Percentiles rank a stretch among this genome's conserved stretches.
Evolutionary conservation across 2,888 invertebrate species (phyloP).

Genomic region (Aradus depressus): DNA sequence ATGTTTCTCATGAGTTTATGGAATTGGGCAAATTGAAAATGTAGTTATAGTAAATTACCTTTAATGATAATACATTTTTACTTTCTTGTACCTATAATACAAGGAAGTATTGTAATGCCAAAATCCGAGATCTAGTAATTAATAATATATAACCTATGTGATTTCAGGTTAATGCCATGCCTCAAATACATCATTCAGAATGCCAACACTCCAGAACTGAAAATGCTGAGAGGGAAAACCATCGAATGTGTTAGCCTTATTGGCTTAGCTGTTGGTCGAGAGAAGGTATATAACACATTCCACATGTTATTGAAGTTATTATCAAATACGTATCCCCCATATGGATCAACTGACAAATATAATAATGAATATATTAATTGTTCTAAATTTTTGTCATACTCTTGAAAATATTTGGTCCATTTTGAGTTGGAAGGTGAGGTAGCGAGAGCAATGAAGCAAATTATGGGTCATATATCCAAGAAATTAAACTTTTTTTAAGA

Average conservation of each 20-base stretch:
- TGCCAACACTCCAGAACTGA: slow-evolving; percentile 75
- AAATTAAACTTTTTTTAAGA: no score
- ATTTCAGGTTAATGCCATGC: slow-evolving; percentile 65
- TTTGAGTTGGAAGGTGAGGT: no score
- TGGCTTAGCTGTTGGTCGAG: slow-evolving; percentile 48
- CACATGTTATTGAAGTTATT: no score
- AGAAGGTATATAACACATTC: slow-evolving; percentile 35
- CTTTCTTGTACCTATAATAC: neutral
- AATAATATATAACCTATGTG: slow-evolving; percentile 1
- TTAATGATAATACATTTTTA: slow-evolving; percentile 5
- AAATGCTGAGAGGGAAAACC: slow-evolving; percentile 90
- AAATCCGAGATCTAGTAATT: neutral
- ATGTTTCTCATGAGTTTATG: neutral
- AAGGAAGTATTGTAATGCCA: neutral
- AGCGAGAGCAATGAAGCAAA: no score
- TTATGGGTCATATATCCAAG: no score
- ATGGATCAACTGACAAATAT: no score
- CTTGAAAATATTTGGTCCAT: no score
- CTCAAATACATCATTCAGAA: slow-evolving; percentile 95
- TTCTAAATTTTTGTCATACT: no score
- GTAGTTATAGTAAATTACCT: neutral
- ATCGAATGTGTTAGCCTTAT: slow-evolving; percentile 98
- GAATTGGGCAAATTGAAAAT: neutral
- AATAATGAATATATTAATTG: no score
- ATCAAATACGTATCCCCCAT: no score